Base-by-base conservation (phyloP, 2,797 vertebrate species). In the Microcaecilia unicolor region DNA sequence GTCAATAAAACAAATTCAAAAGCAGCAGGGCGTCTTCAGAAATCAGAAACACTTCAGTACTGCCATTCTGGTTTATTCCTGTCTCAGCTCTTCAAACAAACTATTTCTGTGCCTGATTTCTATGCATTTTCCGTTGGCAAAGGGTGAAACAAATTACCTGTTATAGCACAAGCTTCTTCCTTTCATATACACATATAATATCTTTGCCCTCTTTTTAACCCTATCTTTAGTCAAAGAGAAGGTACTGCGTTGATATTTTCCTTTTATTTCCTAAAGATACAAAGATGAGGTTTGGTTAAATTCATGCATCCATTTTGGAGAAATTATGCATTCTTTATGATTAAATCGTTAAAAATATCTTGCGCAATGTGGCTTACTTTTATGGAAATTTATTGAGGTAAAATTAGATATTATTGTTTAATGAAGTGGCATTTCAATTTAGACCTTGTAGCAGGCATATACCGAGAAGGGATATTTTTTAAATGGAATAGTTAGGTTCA, bases 401-500 rank as follows among this genome's bases (percentile, higher is more conserved):
- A 85, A 86, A 86, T 85, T 81, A 85, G 79, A 83, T 82, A 80
- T 80, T 84, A 84, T 85, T 84, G 82, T 86, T 85, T 83, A 85
- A 85, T 86, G 83, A 86, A 81, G 81, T 85, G 81, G 83, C 78
- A 82, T 86, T 86, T 85, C 81, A 83, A 84, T 85, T 85, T 82
- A 83, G 79, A 72, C 74, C 74, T 73, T 70, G 83, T 78, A 74
- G 83, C 79, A 78, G 78, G 81, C 80, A 74, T 82, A 85, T 83
- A 79, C 85, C 85, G 60, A 55, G 74, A 83, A 69, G 5, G 20
- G n/a, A n/a, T n/a, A n/a, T 26, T 26, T 80, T 93, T 90, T 89
- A 88, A 93, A 93, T 90, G 85, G 86, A 90, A 88, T 89, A 89
- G 88, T 90, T 94, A 89, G 93, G 94, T 97, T 94, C 93, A 93